These are phyloP conservation scores for Leucophora obtusa DNA, from an alignment of 2,888 invertebrate genomes.

Conservation along the genomic window DNA sequence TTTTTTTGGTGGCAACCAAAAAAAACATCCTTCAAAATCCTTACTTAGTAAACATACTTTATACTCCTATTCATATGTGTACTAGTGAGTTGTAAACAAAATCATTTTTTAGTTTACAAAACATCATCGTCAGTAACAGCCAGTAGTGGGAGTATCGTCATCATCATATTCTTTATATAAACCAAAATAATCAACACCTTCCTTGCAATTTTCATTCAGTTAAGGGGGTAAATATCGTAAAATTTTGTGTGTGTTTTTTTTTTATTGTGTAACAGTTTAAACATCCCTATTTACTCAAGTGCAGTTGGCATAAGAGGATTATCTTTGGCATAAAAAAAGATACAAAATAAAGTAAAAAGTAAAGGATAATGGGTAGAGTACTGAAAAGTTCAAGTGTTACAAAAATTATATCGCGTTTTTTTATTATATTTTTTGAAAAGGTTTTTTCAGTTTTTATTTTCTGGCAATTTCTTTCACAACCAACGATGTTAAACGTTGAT, in stretches of 20 bases:
- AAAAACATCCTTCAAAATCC: slow-evolving; percentile 13
- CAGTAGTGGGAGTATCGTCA: background rate
- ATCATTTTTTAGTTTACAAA: slow-evolving; percentile 47
- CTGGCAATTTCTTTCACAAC: background rate
- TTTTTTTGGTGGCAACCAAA: slow-evolving; percentile 8
- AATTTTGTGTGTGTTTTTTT: slow-evolving; percentile 20
- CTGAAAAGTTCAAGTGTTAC: slow-evolving; percentile 62
- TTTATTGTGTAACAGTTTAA: slow-evolving; percentile 40
- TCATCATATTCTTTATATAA: background rate
- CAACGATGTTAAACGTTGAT: background rate
- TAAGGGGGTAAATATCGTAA: slow-evolving; percentile 9
- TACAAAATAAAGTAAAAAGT: slow-evolving; percentile 22
- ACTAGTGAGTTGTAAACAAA: slow-evolving; percentile 63
- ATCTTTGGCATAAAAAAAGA: slow-evolving; percentile 50
- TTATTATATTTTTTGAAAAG: background rate
- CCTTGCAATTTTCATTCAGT: background rate
- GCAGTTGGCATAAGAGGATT: slow-evolving; percentile 64
- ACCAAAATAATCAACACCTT: slow-evolving; percentile 3
- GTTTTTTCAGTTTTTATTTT: slow-evolving; percentile 3
- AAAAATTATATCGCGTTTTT: slow-evolving; percentile 39
- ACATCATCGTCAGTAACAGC: slow-evolving; percentile 31
- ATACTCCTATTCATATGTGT: background rate
- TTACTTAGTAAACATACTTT: slow-evolving; percentile 14
- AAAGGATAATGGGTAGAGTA: slow-evolving; percentile 56
- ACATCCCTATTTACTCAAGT: slow-evolving; percentile 61